Evolutionary conservation across 2,113 vertebrate genomes (phyloP), one percentile per base, ranked within the genome.

Genomic region (Microcebus murinus): DNA sequence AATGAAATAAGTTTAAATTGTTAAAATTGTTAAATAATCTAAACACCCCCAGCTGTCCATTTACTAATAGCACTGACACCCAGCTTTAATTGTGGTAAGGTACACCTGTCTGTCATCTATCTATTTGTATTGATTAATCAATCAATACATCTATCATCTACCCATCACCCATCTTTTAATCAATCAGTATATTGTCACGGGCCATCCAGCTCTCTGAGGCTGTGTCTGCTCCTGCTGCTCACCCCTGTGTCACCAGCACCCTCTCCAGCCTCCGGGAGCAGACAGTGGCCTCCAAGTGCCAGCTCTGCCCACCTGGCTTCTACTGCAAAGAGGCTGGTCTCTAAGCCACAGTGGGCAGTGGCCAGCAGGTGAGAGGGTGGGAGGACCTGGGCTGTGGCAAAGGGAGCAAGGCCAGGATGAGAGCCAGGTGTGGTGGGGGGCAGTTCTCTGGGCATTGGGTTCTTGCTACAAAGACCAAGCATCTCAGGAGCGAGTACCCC

Each of bases 291-390:
- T 98, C 98, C 1, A 98, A 98, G 31, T 99, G 99, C 98, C 99
- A 98, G 89, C 86, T 96, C 21, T 99, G 99, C 92, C 98, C 97
- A 15, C 98, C 97, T 5, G 99, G 99, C 45, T 99, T 99, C 97
- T 99, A 99, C 88, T 99, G 99, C 3, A 94, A 97, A 86, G 96
- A 68, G 0, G 92, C 98, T 3, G 99, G 99, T 29, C 99, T 99
- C 48, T 98, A 67, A 50, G 94, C 98, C 45, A 99, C 99, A 98
- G 98, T 23, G 99, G 99, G 86, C 98, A 98, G 91, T 99, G 99
- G 96, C 97, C 98, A 87, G 97, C 98, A 98, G 99, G 99, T 99
- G 81, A 98, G 97, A 68, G 1, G 48, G 20, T 10, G 4, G 0
- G 15, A 36, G 50, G 70, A 12, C 20, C 21, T 42, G 17, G 1